phyloP scores from a whole-genome alignment of 2,888 invertebrate genomes.

The Mythimna vitellina region DNA sequence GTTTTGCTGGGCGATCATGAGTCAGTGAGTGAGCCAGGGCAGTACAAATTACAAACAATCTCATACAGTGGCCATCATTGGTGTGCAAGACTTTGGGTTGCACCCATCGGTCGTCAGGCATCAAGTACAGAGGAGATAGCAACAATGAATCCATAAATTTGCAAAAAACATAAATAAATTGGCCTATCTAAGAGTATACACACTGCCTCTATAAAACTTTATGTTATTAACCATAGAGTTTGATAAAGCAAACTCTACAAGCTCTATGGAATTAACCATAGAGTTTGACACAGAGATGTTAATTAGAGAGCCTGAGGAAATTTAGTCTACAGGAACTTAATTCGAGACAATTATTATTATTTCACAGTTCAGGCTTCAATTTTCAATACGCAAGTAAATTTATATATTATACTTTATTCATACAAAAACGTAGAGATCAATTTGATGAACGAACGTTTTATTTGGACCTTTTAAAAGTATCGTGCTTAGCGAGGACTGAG shows the following conservation, averaged over 20 bases:
- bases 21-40: no score
- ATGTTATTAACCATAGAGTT: background rate
- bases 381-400: constrained; percentile 35
- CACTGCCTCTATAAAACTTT: background rate
- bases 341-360: constrained; percentile 20
- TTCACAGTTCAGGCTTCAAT: constrained; percentile 56
- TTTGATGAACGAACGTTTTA: constrained; percentile 49
- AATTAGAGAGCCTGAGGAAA: background rate
- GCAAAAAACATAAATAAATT: constrained; percentile 10
- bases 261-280: background rate
- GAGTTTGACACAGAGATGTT: background rate
- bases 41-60: background rate
- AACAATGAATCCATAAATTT: background rate
- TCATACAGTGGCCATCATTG: background rate
- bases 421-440: constrained; percentile 55
- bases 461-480: constrained; percentile 51
- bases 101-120: background rate
- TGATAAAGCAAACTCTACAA: background rate
- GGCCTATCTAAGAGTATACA: constrained; percentile 6
- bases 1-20: no score
- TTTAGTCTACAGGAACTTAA: constrained; percentile 41
- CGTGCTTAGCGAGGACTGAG: constrained; percentile 48
- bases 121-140: background rate
- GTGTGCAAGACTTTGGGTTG: background rate
- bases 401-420: constrained; percentile 41